Base-by-base conservation (phyloP, 2,888 invertebrate species). In the Acronicta leporina region DNA sequence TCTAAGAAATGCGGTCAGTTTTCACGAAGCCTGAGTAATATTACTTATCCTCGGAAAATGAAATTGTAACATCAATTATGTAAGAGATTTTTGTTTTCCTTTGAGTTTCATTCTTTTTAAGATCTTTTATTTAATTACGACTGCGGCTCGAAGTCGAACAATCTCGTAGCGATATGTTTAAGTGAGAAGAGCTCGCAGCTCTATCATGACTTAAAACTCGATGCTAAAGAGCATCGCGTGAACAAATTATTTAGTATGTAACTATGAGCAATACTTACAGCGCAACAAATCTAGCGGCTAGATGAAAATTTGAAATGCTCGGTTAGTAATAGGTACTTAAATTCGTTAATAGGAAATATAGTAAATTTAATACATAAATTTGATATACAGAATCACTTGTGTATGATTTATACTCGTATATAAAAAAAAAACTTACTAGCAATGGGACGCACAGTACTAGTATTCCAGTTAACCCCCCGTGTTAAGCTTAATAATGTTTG, bases 41-140 rank as follows among this genome's bases (percentile, higher is more conserved):
- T 69, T 53, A 51, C 42, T 27, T 50, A 57, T 54, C 56, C 33
- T 57, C 41, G 53, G 44, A 47, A 33, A 66, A 70, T 70, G 55
- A 55, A 56, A 62, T 62, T 61, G 55, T 62, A 35, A 48, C 44
- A 35, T 35, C 48, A 60, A 61, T 52, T 64, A 58, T 43, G 35
- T 44, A 44, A 46, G 64, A 64, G 20, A 59, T 33, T 56, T 41
- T 49, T 46, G 27, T 43, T 52, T 63, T 55, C 45, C 44, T 63
- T 55, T 64, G 42, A 46, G 14, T 64, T 52, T 35, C 27, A 16
- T 33, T 30, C 15, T 25, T 49, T 35, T 43, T 54, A 35, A 9
- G 27, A 43, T 58, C 38, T 54, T 69, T 69, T 33, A 45, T 63
- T 69, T 55, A 10, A 63, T 63, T 55, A 69, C 51, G 51, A 49